Evolutionary conservation across 2,888 invertebrate genomes (phyloP), one percentile per base, ranked within the genome.

Genomic region (Axea sp.): DNA sequence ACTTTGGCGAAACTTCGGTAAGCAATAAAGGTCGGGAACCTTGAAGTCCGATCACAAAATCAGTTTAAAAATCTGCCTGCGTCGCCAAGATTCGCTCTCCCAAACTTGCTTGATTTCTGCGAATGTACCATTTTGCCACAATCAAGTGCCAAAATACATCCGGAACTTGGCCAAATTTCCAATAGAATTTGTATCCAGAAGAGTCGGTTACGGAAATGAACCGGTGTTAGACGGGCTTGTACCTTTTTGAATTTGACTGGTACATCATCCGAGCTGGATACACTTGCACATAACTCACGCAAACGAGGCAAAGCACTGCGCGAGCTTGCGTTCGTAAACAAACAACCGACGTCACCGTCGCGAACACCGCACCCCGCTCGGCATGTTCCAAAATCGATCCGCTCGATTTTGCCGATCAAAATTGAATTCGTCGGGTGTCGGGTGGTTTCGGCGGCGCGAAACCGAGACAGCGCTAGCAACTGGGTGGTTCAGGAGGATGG

Each of bases 371-470:
- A 39, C 39, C 57, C 31, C 68, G 57, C 41, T 22, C 17, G 43
- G 43, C 69, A 51, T 51, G 51, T 68, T 43, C 30, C 11, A 55
- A 60, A 69, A 69, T 71, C 69, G 62, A 71, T 62, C 19, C 33
- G 60, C 53, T 19, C 57, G 55, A 73, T 73, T 68, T 67, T 30
- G 62, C 49, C 49, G 55, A 72, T 64, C 72, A 33, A 73, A 68
- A 73, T 64, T 62, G 62, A 68, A 64, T 55, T 60, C 41, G 65
- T 64, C 11, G 60, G 49, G 60, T 55, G 75, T 71, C 49, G 68
- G 64, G 64, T 41, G 62, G 57, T 59, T 64, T 45, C 57, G 68
- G 47, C 51, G 45, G 45, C 55, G 55, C 45, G 74, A 19, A 26
- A 35, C 43, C 60, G 67, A 65, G 55, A 62, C 53, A 55, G 57